phyloP scores from a whole-genome alignment of 2,113 vertebrate genomes.

The Apistogramma diplotaenia region DNA sequence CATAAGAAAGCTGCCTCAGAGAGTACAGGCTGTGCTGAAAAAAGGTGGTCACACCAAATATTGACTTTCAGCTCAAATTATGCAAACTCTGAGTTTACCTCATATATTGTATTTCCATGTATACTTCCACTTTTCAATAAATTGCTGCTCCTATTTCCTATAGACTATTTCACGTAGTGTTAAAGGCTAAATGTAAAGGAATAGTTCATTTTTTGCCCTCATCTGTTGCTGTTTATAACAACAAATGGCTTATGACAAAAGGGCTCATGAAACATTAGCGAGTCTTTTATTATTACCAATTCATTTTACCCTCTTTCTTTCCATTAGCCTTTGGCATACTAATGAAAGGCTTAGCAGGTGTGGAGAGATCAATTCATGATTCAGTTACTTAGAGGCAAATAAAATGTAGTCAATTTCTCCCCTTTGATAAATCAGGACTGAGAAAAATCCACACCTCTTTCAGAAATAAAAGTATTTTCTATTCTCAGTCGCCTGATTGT shows the following conservation, averaged over 20 bases:
- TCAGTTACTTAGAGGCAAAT: slow-evolving; percentile 47
- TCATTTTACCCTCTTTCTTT: slow-evolving; percentile 13
- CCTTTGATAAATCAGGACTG: slow-evolving; percentile 40
- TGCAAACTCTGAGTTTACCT: background rate
- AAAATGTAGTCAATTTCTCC: slow-evolving; percentile 27
- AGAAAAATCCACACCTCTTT: slow-evolving; percentile 33
- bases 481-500: slow-evolving; percentile 42
- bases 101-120: background rate
- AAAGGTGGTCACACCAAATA: background rate
- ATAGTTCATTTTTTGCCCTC: background rate
- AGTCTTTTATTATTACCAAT: background rate
- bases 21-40: background rate
- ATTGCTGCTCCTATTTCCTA: background rate
- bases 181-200: background rate
- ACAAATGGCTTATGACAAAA: background rate
- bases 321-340: slow-evolving; percentile 11
- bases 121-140: background rate
- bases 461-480: slow-evolving; percentile 50
- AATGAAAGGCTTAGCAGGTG: slow-evolving; percentile 31
- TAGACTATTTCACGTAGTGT: background rate
- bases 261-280: background rate
- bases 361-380: slow-evolving; percentile 32
- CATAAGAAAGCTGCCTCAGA: background rate
- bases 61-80: background rate
- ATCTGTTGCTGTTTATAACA: background rate